Evolutionary conservation across 2,888 invertebrate genomes (phyloP).

Genomic region (Melanostoma scalare): DNA sequence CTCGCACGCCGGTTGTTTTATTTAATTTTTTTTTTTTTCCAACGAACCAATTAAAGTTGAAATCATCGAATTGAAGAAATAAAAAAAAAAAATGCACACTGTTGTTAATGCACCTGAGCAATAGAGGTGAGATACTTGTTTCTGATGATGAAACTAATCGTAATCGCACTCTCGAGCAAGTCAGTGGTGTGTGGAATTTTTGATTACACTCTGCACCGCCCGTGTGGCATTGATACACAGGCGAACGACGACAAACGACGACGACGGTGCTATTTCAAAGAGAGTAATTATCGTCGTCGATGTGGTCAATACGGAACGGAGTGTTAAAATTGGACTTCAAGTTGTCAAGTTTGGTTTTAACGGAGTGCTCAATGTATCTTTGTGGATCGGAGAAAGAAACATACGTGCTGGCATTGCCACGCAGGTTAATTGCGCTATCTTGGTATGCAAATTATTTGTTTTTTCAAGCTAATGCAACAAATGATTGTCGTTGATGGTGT

Average conservation of each 20-base stretch:
- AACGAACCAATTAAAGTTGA: slow-evolving; percentile 68
- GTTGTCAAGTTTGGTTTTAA: slow-evolving; percentile 61
- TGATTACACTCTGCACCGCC: slow-evolving; percentile 57
- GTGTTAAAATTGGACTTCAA: slow-evolving; percentile 63
- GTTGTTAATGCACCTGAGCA: slow-evolving; percentile 62
- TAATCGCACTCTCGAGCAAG: slow-evolving; percentile 55
- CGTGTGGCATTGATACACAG: slow-evolving; percentile 14
- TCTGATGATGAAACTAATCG: slow-evolving; percentile 70
- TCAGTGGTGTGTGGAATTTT: slow-evolving; percentile 64
- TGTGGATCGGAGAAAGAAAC: slow-evolving; percentile 5
- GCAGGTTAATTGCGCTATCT: slow-evolving; percentile 62
- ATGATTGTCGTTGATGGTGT: slow-evolving; percentile 41
- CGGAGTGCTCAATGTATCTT: slow-evolving; percentile 27
- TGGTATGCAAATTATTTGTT: slow-evolving; percentile 66
- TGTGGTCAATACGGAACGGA: slow-evolving; percentile 64
- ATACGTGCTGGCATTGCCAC: slow-evolving; percentile 1
- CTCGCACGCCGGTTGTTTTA: not conserved
- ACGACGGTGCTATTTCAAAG: slow-evolving; percentile 59
- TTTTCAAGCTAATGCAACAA: slow-evolving; percentile 52
- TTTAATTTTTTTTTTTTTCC: slow-evolving; percentile 30
- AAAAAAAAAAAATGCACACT: slow-evolving; percentile 30
- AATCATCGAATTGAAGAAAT: slow-evolving; percentile 44
- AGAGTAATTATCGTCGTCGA: slow-evolving; percentile 63
- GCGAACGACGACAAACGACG: not conserved
- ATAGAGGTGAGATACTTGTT: slow-evolving; percentile 70